Conservation (phyloP, 1,140 invertebrate species). For the Diorhabda sublineata region DNA sequence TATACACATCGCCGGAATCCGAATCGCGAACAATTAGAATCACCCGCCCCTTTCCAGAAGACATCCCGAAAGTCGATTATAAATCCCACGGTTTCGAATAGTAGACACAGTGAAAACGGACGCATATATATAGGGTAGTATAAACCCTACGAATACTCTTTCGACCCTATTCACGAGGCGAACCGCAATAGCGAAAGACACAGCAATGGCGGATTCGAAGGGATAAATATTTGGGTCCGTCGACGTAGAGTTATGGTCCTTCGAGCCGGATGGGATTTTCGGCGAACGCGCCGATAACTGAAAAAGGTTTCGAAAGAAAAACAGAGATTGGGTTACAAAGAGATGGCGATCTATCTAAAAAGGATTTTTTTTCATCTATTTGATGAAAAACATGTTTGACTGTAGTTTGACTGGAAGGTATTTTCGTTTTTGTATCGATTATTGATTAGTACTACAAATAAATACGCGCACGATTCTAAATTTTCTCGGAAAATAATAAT, state of each 20-base stretch:
- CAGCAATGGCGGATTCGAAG: neutral
- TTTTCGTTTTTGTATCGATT: no score
- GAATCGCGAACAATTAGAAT: neutral
- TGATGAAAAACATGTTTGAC: no score
- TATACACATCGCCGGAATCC: no score
- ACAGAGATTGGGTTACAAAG: no score
- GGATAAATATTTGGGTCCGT: neutral
- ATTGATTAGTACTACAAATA: no score
- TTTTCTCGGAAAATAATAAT: no score
- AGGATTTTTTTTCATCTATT: no score
- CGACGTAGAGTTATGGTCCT: neutral
- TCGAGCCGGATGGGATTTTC: neutral
- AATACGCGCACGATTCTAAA: no score
- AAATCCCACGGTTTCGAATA: neutral
- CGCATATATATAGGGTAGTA: neutral
- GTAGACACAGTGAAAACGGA: neutral
- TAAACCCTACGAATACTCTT: neutral
- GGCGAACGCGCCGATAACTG: no score
- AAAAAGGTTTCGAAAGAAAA: no score
- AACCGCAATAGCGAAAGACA: neutral
- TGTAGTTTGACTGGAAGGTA: no score
- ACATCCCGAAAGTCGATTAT: conserved; percentile 2
- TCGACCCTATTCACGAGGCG: neutral
- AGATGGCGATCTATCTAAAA: no score
- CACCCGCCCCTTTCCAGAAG: neutral